phyloP scores from a whole-genome alignment of 2,113 vertebrate species.

The Phyllostomus hastatus region DNA sequence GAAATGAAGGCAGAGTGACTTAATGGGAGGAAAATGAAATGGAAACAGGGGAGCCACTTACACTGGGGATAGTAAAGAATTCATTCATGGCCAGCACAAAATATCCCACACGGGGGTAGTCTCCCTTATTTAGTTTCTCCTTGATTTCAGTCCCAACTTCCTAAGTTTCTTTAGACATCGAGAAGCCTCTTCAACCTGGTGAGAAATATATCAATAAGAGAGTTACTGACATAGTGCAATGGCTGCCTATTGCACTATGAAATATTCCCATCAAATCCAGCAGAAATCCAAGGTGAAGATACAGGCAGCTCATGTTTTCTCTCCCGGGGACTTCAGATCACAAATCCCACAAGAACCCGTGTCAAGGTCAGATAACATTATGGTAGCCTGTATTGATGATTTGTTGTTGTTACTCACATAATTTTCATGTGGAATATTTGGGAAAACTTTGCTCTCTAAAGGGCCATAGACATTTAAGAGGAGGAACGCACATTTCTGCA shows the following conservation, averaged over 20 bases:
- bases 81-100: constrained; percentile 30
- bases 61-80: constrained; percentile 45
- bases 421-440: constrained; percentile 22
- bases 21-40: neutral
- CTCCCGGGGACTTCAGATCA: neutral
- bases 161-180: neutral
- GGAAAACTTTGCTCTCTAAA: constrained; percentile 44
- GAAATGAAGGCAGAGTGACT: neutral
- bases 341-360: neutral
- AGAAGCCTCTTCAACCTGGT: neutral
- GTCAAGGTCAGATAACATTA: neutral
- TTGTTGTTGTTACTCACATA: constrained; percentile 36
- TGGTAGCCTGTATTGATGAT: neutral
- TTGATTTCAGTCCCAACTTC: constrained; percentile 53
- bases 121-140: neutral
- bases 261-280: neutral
- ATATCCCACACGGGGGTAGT: neutral
- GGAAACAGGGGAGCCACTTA: neutral
- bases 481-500: constrained; percentile 64
- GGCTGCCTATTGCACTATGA: too few relatives aligned
- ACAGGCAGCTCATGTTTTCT: rapidly evolving
- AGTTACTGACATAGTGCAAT: neutral
- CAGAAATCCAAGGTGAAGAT: neutral
- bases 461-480: constrained; percentile 49
- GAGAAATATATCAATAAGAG: neutral